Percentiles rank a stretch among this genome's conserved stretches.
Conservation (phyloP, 2,888 invertebrate genomes). For the Athalia cordata region DNA sequence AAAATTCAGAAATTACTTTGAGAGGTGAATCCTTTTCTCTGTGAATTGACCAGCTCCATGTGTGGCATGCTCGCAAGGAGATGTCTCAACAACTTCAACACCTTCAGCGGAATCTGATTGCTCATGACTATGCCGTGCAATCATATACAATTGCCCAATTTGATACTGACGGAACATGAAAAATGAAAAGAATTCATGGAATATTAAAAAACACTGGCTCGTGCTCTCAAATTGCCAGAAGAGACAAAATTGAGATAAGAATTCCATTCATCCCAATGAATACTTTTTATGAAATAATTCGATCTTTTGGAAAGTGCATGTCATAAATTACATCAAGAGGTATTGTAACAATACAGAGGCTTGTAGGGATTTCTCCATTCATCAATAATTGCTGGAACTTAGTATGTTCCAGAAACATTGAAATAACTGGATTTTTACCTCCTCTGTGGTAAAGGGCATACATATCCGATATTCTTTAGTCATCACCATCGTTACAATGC, state of each 20-base stretch:
- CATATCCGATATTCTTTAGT: conserved; percentile 93
- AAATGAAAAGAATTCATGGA: conserved; percentile 38
- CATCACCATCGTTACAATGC: conserved; percentile 81
- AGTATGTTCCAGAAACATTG: too few relatives aligned
- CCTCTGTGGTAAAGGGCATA: conserved; percentile 94
- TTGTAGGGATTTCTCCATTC: too few relatives aligned
- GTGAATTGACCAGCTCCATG: conserved; percentile 92
- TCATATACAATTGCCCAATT: conserved; percentile 95
- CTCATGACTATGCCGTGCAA: conserved; percentile 93
- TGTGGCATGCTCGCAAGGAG: conserved; percentile 84
- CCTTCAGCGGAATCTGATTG: conserved; percentile 94
- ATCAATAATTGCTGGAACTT: too few relatives aligned
- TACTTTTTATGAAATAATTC: too few relatives aligned
- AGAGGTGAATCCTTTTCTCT: conserved; percentile 92
- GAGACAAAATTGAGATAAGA: too few relatives aligned
- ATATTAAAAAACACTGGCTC: too few relatives aligned
- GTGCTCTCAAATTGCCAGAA: too few relatives aligned
- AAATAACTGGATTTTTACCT: conserved; percentile 77
- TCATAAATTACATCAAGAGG: too few relatives aligned
- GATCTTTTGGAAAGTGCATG: too few relatives aligned
- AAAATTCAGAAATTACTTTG: conserved; percentile 78
- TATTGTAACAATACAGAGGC: too few relatives aligned
- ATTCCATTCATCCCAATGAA: too few relatives aligned
- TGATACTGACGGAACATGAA: conserved; percentile 81
- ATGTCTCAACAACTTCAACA: conserved; percentile 92